phyloP scores from a whole-genome alignment of 2,797 vertebrate species.

The Phalanger gymnotis region DNA sequence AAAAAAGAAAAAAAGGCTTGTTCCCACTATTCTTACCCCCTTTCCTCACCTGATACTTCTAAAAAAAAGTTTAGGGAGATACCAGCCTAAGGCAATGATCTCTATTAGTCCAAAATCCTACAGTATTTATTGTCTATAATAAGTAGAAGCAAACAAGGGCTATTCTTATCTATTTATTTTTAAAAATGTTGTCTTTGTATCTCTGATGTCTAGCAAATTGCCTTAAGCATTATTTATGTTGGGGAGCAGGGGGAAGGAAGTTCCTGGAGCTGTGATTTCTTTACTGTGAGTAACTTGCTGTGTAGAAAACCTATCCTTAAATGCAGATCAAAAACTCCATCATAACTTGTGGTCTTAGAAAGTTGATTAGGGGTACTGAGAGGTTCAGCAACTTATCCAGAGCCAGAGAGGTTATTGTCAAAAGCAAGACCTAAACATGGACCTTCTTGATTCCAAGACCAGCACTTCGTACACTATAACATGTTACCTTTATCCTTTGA shows the following conservation, averaged over 20 bases:
- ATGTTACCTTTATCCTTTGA: background rate
- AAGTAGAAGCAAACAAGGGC: background rate
- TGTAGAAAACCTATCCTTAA: background rate
- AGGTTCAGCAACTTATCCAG: background rate
- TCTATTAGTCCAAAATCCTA: background rate
- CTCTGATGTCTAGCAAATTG: background rate
- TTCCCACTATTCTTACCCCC: background rate
- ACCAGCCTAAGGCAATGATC: background rate
- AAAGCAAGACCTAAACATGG: background rate
- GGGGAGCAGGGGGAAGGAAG: background rate
- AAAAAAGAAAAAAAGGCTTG: background rate
- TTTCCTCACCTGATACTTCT: background rate
- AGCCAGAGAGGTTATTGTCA: background rate
- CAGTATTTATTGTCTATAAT: background rate
- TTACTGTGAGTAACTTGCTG: background rate
- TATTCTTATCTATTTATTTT: background rate
- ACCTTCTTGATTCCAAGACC: background rate
- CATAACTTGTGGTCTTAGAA: background rate
- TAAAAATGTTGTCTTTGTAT: background rate
- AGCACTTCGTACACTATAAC: background rate
- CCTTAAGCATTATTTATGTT: background rate
- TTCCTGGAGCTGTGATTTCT: background rate
- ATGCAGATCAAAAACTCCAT: background rate
- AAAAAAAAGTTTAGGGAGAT: background rate
- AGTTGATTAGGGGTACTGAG: background rate